Percentiles rank a stretch among this genome's conserved stretches.
These are phyloP conservation scores for Sminthurides bifidus DNA, from an alignment of 1,140 invertebrate species.

Conservation along the genomic window DNA sequence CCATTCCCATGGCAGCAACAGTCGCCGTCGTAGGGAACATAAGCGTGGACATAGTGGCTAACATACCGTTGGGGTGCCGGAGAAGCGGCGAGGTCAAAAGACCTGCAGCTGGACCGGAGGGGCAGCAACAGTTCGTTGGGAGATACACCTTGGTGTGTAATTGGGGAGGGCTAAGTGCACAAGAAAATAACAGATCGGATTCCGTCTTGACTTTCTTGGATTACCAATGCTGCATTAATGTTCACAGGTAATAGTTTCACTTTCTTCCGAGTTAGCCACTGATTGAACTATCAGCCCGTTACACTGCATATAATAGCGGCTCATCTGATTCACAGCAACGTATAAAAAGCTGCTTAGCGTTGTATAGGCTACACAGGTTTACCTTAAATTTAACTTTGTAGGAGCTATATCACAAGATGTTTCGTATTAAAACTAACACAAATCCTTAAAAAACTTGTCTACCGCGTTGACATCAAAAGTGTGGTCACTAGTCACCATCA, in stretches of 20 bases:
- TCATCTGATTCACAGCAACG: too few species aligned
- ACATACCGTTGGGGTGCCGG: slow-evolving; percentile 27
- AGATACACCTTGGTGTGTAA: slow-evolving; percentile 33
- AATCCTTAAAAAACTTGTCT: too few species aligned
- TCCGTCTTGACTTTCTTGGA: slow-evolving; percentile 32
- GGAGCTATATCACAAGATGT: too few species aligned
- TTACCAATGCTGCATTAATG: slow-evolving; percentile 1
- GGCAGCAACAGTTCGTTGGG: slow-evolving; percentile 31
- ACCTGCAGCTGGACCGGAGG: slow-evolving; percentile 29
- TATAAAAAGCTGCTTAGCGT: too few species aligned
- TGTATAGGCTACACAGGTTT: too few species aligned
- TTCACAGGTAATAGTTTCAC: not conserved
- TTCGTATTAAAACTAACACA: too few species aligned
- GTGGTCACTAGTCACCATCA: too few species aligned
- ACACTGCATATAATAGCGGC: too few species aligned
- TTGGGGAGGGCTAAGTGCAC: slow-evolving; percentile 25
- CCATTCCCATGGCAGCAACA: slow-evolving; percentile 22
- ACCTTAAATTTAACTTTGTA: too few species aligned
- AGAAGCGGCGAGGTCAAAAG: slow-evolving; percentile 30
- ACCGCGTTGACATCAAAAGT: too few species aligned
- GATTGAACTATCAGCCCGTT: too few species aligned
- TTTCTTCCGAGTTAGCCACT: too few species aligned
- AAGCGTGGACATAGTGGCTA: slow-evolving; percentile 31
- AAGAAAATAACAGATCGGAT: slow-evolving; percentile 30
- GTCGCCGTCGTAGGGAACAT: slow-evolving; percentile 31